Base-by-base conservation (phyloP, 2,888 invertebrate genomes). In the Dryadula phaetusa region DNA sequence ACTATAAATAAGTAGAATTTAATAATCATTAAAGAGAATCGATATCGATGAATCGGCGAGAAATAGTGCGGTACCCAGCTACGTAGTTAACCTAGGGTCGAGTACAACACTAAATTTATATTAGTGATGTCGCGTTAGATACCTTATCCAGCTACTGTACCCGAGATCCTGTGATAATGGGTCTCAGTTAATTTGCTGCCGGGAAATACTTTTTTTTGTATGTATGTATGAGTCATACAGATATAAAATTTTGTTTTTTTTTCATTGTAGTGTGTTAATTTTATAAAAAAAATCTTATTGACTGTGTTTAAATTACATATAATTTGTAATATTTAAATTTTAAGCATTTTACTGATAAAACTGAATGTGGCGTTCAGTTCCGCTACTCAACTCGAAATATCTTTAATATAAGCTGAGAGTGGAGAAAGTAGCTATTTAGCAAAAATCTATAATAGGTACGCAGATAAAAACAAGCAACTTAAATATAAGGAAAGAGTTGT, bases 51-150 rank as follows among this genome's bases (percentile, higher is more conserved):
- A 76, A 85, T 83, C 84, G 82, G 85, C 79, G 84, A 84, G 84
- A 86, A 87, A 87, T 85, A 85, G 85, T 85, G 80, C 81, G 79
- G 82, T 76, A 80, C 81, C 81, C 77, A 75, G 64, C 78, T 76
- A 77, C 83, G 82, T 83, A 82, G 86, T 88, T 87, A 89, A 88
- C 87, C 86, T 79, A 70, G 77, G 86, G 75, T 76, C 75, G 70
- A 62, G 73, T 66, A 67, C 72, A 81, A 79, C 81, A 84, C 84
- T 87, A 85, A 84, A 87, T 87, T 86, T 85, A 85, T 85, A 85
- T 86, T 84, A 84, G 84, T 84, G 88, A 85, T 89, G 87, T 86
- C 83, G 79, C 76, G 82, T 81, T 75, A 81, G 87, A 88, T 89
- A 87, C 81, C 79, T 84, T 84, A 85, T 83, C 87, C 78, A 79